Evolutionary conservation across 2,113 vertebrate species (phyloP).

Genomic region (Tetraodon nigroviridis): DNA sequence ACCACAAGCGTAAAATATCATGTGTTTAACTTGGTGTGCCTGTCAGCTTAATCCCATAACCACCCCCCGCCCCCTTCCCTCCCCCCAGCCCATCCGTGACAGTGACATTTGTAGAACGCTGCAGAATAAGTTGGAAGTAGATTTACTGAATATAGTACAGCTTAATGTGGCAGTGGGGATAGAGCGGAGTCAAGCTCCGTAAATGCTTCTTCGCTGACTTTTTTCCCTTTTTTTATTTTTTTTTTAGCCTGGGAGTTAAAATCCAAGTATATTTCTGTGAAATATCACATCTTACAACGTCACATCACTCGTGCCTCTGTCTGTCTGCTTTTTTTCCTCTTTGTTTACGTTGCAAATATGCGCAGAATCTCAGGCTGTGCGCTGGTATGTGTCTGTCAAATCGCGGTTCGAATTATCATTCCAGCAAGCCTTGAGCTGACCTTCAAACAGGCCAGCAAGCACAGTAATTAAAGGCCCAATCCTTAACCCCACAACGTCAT

Average conservation of each 20-base stretch:
- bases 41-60: slow-evolving; percentile 51
- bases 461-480: slow-evolving; percentile 48
- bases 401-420: slow-evolving; percentile 40
- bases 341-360: not conserved
- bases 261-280: slow-evolving; percentile 52
- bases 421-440: slow-evolving; percentile 41
- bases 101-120: slow-evolving; percentile 45
- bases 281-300: slow-evolving; percentile 45
- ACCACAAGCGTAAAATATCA: slow-evolving; percentile 23
- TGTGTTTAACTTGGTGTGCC: slow-evolving; percentile 39
- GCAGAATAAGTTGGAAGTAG: slow-evolving; percentile 60
- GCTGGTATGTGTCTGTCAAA: slow-evolving; percentile 34
- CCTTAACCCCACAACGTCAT: slow-evolving; percentile 41
- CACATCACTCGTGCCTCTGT: slow-evolving; percentile 41
- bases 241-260: slow-evolving; percentile 33
- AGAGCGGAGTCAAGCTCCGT: slow-evolving; percentile 44
- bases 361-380: slow-evolving; percentile 18
- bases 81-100: slow-evolving; percentile 13
- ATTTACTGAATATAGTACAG: slow-evolving; percentile 60
- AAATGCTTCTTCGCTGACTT: slow-evolving; percentile 36
- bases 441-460: slow-evolving; percentile 54
- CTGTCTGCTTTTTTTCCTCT: not conserved
- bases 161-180: slow-evolving; percentile 41
- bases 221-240: slow-evolving; percentile 38
- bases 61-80: not conserved